Percentiles rank a stretch among this genome's conserved stretches.
phyloP scores from a whole-genome alignment of 2,888 invertebrate species.

The Melipona beecheii region DNA sequence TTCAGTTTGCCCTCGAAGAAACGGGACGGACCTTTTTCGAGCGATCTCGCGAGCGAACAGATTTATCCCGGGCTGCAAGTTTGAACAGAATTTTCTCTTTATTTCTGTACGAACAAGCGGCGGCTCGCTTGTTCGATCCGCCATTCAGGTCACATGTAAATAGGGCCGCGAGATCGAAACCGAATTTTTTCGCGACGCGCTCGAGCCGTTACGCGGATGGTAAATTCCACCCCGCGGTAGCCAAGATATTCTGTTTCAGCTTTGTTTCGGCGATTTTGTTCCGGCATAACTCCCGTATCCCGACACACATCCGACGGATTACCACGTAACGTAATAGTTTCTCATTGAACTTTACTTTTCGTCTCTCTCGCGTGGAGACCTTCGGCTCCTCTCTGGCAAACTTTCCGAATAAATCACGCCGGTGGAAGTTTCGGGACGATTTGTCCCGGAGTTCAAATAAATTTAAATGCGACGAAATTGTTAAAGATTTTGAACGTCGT shows the following conservation, averaged over 20 bases:
- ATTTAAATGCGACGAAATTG: background rate
- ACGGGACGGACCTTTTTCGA: background rate
- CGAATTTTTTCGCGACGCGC: slow-evolving; percentile 8
- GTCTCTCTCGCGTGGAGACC: background rate
- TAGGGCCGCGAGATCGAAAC: slow-evolving; percentile 49
- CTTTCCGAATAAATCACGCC: background rate
- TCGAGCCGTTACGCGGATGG: slow-evolving; percentile 31
- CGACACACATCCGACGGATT: background rate
- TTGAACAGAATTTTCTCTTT: slow-evolving; percentile 27
- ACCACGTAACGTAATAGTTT: background rate
- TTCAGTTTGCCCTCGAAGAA: background rate
- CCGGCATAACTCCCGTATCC: background rate
- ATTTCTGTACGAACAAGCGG: slow-evolving; percentile 19
- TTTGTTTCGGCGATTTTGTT: too few species aligned
- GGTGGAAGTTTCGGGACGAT: background rate
- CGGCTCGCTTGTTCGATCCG: slow-evolving; percentile 40
- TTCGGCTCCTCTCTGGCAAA: background rate
- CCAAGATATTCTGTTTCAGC: slow-evolving; percentile 12
- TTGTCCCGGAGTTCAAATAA: background rate
- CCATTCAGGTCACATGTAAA: slow-evolving; percentile 52
- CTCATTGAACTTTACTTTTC: background rate
- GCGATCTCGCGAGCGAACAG: background rate
- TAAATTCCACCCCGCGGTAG: slow-evolving; percentile 1
- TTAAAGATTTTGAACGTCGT: background rate
- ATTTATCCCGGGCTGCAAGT: background rate